phyloP scores from a whole-genome alignment of 2,888 invertebrate genomes.

The Amiota minor region DNA sequence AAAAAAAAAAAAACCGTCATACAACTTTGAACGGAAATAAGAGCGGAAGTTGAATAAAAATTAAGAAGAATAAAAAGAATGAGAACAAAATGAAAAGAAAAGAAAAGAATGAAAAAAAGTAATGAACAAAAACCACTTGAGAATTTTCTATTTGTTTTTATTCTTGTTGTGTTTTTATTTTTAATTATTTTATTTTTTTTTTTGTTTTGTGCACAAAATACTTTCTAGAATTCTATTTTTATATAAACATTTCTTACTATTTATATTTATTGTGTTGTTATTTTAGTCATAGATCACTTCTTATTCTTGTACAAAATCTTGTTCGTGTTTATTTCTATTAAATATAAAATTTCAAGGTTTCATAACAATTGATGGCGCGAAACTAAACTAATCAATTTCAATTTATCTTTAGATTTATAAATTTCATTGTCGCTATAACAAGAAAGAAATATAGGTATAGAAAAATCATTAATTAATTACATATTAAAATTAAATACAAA shows the following conservation, averaged over 20 bases:
- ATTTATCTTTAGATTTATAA: no score
- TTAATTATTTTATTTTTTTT: not conserved
- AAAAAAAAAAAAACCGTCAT: not conserved
- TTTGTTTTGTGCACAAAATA: conserved; percentile 38
- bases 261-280: conserved; percentile 10
- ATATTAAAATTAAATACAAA: no score
- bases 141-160: conserved; percentile 2
- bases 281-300: not conserved
- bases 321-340: no score
- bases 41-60: conserved; percentile 23
- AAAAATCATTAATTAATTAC: no score
- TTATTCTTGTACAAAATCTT: no score
- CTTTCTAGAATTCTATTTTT: conserved; percentile 38
- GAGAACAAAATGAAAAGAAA: no score
- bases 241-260: conserved; percentile 30
- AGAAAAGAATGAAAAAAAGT: not conserved
- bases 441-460: no score
- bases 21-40: not conserved
- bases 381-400: no score
- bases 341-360: no score
- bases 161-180: not conserved
- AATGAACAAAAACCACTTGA: not conserved
- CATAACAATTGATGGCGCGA: no score
- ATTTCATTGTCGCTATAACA: no score
- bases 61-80: not conserved